These are phyloP conservation scores for Eudasyphora cyanicolor DNA, from an alignment of 2,888 invertebrate species.

Conservation along the genomic window DNA sequence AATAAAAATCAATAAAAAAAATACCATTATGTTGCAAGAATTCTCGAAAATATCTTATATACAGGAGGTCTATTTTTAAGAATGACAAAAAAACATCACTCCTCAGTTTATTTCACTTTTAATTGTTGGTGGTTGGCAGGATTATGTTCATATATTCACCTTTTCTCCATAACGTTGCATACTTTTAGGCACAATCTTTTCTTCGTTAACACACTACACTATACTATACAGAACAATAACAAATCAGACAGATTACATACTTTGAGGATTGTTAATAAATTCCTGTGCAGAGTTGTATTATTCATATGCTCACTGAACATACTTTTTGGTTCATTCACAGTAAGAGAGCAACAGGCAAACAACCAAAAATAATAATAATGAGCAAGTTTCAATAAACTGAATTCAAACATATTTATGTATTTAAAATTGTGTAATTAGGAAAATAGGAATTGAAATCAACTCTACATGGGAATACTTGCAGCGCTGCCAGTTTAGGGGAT, in stretches of 20 bases:
- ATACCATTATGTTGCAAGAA: neutral
- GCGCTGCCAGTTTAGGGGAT: too few relatives aligned
- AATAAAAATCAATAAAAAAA: slow-evolving; percentile 12
- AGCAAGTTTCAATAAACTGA: too few relatives aligned
- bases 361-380: too few relatives aligned
- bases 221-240: neutral
- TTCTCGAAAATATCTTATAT: slow-evolving; percentile 1
- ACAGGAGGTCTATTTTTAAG: neutral
- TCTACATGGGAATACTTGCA: too few relatives aligned
- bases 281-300: slow-evolving; percentile 6
- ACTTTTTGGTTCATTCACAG: too few relatives aligned
- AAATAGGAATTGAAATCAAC: too few relatives aligned
- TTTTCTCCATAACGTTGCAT: slow-evolving; percentile 63
- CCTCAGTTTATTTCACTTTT: too few relatives aligned
- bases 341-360: neutral
- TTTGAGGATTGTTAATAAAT: neutral
- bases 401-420: too few relatives aligned
- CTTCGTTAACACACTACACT: neutral
- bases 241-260: neutral
- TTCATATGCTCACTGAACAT: neutral
- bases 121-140: neutral
- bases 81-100: neutral
- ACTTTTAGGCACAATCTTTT: slow-evolving; percentile 56
- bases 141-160: slow-evolving; percentile 48
- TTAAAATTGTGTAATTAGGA: too few relatives aligned